Conservation (phyloP, 2,888 invertebrate genomes). For the Girardia tigrina region DNA sequence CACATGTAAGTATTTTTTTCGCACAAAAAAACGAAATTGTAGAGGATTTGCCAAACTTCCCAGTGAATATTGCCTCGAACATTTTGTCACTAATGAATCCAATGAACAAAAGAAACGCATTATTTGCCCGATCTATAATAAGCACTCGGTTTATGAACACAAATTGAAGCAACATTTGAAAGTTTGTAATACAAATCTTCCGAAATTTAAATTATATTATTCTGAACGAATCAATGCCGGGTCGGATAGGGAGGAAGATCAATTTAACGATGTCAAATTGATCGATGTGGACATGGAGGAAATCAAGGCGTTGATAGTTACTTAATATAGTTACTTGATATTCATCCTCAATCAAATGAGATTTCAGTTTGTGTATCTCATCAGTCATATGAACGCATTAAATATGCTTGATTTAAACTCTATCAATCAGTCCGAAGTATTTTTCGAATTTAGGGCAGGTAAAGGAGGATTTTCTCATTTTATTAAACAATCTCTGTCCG, state of each 20-base stretch:
- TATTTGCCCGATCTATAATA: background rate
- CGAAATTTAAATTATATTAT: constrained; percentile 6
- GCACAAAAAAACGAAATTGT: constrained; percentile 25
- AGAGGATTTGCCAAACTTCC: background rate
- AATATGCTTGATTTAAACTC: background rate
- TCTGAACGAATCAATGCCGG: background rate
- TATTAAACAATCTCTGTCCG: background rate
- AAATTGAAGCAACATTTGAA: background rate
- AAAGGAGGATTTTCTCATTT: constrained; percentile 27
- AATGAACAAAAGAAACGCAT: background rate
- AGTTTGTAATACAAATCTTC: constrained; percentile 19
- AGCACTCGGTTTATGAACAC: constrained; percentile 1
- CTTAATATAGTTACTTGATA: background rate
- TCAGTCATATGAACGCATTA: background rate
- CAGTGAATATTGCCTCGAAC: constrained; percentile 4
- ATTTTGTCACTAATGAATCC: background rate
- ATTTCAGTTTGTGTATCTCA: background rate
- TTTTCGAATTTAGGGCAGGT: constrained; percentile 32
- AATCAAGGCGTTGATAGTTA: background rate
- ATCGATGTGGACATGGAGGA: background rate
- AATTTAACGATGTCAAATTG: background rate
- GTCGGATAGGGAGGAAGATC: background rate
- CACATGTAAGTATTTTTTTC: constrained; percentile 28
- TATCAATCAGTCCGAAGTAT: background rate
- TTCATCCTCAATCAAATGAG: no score